Conservation (phyloP, 1,140 invertebrate genomes). For the Trichoplusia ni region DNA sequence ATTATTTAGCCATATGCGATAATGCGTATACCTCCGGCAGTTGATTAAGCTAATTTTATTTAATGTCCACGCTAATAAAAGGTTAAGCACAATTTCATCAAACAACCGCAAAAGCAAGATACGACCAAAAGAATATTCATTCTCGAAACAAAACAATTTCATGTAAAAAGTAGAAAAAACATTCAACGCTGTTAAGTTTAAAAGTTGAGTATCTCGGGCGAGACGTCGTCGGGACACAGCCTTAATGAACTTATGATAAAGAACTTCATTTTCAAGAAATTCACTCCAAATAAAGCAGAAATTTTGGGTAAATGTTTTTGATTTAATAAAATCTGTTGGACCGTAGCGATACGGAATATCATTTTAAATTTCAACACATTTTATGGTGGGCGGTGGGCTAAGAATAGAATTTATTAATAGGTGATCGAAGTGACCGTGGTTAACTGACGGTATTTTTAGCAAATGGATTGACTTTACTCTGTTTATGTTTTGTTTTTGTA, state of each 20-base stretch:
- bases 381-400: not conserved
- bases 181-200: constrained; percentile 41
- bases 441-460: no score
- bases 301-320: constrained; percentile 52
- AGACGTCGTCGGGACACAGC: constrained; percentile 38
- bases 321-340: constrained; percentile 45
- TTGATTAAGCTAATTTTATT: no score
- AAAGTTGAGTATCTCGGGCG: constrained; percentile 50
- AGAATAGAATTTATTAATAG: not conserved
- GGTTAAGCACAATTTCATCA: not conserved
- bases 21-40: no score
- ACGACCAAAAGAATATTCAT: not conserved
- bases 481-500: no score
- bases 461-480: not conserved
- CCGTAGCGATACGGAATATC: constrained; percentile 4
- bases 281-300: constrained; percentile 47
- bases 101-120: not conserved
- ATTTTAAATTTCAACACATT: not conserved
- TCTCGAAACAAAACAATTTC: not conserved
- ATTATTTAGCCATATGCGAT: no score
- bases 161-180: constrained; percentile 3
- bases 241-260: constrained; percentile 64
- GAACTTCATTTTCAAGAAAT: constrained; percentile 58
- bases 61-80: no score
- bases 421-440: no score